Base-by-base conservation (phyloP, 2,888 invertebrate genomes). In the Ormyrus nitidulus region DNA sequence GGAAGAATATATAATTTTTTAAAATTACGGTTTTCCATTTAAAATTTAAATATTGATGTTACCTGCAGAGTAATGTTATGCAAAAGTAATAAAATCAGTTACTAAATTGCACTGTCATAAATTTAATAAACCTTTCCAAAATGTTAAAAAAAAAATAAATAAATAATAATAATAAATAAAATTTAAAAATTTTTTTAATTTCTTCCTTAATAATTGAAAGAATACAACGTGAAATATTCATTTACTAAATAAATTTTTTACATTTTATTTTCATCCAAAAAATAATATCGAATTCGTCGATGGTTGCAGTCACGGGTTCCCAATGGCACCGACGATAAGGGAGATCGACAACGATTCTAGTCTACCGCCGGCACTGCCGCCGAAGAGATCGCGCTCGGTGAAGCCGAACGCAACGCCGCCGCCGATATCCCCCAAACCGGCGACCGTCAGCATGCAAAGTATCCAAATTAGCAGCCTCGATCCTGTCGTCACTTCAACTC, bases 361-460 rank as follows among this genome's bases (percentile, higher is more conserved):
- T 87, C 90, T 91, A 83, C 93, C 94, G 62, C 93, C 93, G 48
- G 93, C 94, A 70, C 89, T 94, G 86, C 94, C 94, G 79, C 94
- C 93, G 82, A 93, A 93, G 89, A 91, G 92, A 85, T 91, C 91
- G 87, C 93, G 88, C 88, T 92, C 89, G 86, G 85, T 89, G 83
- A 87, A 86, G 86, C 84, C 87, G 73, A 87, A 86, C 74, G 81
- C 82, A 46, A 88, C 88, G 61, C 89, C 91, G 4, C 89, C 90
- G 64, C 89, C 90, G 69, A 81, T 88, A 81, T 87, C 90, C 70
- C 86, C 90, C 79, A 87, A 89, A 85, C 89, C 87, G 58, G 44
- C 64, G 51, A 48, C 51, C 10, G 62, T 56, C 9, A 92, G 88
- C 86, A 91, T 92, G 91, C 90, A 91, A 46, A 92, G 89, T 11